These are phyloP conservation scores for Vesta saturnalis DNA, from an alignment of 2,888 invertebrate species.

Conservation along the genomic window DNA sequence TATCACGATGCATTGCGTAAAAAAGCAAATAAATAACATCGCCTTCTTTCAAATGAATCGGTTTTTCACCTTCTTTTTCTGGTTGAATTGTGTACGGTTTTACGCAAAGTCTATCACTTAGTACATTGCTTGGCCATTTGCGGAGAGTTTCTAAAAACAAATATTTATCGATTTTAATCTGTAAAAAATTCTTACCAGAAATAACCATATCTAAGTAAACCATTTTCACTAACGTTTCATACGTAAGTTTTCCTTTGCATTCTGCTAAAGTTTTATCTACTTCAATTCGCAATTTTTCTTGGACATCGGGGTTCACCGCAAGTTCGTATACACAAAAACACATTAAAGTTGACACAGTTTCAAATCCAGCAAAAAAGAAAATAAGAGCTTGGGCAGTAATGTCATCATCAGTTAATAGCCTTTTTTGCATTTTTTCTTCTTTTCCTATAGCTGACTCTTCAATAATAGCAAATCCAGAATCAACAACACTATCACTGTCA, in stretches of 20 bases:
- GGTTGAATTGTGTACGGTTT: constrained; percentile 46
- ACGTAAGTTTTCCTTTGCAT: neutral
- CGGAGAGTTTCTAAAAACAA: constrained; percentile 49
- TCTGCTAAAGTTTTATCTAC: neutral
- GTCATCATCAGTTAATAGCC: too few species aligned
- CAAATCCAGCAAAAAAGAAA: too few species aligned
- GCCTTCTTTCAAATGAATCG: constrained; percentile 36
- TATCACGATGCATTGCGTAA: constrained; percentile 49
- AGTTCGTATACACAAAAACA: neutral
- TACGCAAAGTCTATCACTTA: constrained; percentile 44
- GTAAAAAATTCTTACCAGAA: too few species aligned
- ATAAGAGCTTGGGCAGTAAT: too few species aligned
- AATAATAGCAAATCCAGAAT: too few species aligned
- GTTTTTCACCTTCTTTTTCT: constrained; percentile 36
- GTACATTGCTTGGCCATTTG: constrained; percentile 47
- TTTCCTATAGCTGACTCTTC: too few species aligned
- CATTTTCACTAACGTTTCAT: neutral
- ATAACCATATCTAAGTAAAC: too few species aligned
- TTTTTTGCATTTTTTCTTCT: too few species aligned
- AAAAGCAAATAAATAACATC: constrained; percentile 46
- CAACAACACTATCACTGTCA: too few species aligned
- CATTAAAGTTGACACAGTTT: too few species aligned
- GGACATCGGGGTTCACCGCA: neutral
- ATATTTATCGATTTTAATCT: neutral
- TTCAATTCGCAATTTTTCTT: neutral